Evolutionary conservation across 2,888 invertebrate genomes (phyloP).

Genomic region (Papilio demoleus): DNA sequence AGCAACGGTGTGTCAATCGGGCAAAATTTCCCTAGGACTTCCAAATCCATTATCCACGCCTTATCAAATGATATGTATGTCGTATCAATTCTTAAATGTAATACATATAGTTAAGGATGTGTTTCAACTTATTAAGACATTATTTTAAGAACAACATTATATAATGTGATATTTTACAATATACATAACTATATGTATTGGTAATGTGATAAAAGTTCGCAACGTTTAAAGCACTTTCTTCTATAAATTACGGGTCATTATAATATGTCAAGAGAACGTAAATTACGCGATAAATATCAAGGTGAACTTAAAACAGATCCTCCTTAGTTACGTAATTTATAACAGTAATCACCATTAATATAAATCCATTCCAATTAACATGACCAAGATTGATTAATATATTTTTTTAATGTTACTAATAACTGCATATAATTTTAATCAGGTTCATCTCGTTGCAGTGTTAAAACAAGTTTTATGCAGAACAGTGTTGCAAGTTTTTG

Average conservation of each 20-base stretch:
- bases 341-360: not conserved
- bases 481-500: slow-evolving; percentile 24
- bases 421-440: slow-evolving; percentile 16
- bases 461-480: slow-evolving; percentile 15
- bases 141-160: not conserved
- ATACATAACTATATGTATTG: not conserved
- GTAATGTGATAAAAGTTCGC: not conserved
- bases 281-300: slow-evolving; percentile 7
- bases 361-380: not conserved
- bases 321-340: not conserved
- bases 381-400: not conserved
- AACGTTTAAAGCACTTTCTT: slow-evolving; percentile 9
- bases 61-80: no score
- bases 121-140: no score
- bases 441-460: slow-evolving; percentile 22
- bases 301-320: not conserved
- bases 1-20: no score
- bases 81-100: no score
- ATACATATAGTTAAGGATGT: no score
- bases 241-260: not conserved
- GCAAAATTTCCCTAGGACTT: not conserved
- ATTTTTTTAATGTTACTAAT: not conserved
- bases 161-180: not conserved
- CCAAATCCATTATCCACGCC: not conserved
- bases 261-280: slow-evolving; percentile 6